Base-by-base conservation (phyloP, 1,140 invertebrate species). In the Sarcophaga peregrina region DNA sequence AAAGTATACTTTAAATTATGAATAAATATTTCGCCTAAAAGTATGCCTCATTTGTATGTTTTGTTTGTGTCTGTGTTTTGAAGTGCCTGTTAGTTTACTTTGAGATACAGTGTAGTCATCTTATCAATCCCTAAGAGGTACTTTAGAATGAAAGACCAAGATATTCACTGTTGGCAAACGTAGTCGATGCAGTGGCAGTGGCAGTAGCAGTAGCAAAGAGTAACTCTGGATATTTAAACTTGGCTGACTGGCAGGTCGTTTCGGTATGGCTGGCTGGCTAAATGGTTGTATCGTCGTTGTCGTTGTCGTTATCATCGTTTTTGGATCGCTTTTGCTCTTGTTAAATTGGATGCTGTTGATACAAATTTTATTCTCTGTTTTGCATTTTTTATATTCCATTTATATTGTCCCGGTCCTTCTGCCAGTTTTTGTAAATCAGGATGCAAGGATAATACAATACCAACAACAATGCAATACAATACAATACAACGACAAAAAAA, bases 111-210 rank as follows among this genome's bases (percentile, higher is more conserved):
- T 58, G 54, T 58, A 58, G n/a, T 58, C 54, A 15, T 58, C 15
- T 58, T 15, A n/a, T 58, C 13, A n/a, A n/a, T 37, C 25, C 25
- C 25, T 37, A 37, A 58, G 13, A 58, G 13, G n/a, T 58, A n/a
- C 13, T 58, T 58, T 58, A 6, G 54, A 37, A 4, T n/a, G 15
- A 58, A 58, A 58, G 10, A 37, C 25, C 4, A 58, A 58, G 54
- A 58, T 58, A 58, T 58, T 58, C 54, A 58, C n/a, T 13, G 54
- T 58, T 58, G 54, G 54, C 54, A 58, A n/a, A 11, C 54, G n/a
- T 0, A 37, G 25, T 37, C 25, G 25, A 37, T 37, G 25, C 25
- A 37, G 25, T 37, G 25, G 25, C 25, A 37, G 25, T 37, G 4
- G 25, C 25, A 37, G 4, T 37, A 37, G n/a, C n/a, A n/a, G n/a